A percentile compares a stretch with the other conserved stretches of the same genome.
Evolutionary conservation across 1,140 invertebrate species (phyloP).

Genomic region (Gonioctena quinquepunctata): DNA sequence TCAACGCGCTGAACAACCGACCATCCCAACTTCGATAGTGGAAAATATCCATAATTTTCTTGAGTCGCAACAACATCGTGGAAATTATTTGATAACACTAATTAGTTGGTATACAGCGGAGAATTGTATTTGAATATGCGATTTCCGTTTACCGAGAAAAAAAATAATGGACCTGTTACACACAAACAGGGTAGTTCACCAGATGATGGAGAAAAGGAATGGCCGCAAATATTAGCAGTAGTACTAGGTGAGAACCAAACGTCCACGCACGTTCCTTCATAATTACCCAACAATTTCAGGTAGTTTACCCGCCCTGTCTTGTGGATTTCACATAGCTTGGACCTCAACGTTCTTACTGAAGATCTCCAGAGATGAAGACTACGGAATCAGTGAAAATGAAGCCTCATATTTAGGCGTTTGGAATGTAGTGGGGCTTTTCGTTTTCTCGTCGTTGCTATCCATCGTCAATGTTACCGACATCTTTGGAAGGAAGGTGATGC

Average conservation of each 20-base stretch:
- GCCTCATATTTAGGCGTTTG: slow-evolving; percentile 22
- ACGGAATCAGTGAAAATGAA: slow-evolving; percentile 16
- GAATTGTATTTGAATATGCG: no score
- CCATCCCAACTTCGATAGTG: no score
- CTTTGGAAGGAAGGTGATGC: slow-evolving; percentile 37
- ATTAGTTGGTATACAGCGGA: no score
- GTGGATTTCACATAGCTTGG: slow-evolving; percentile 20
- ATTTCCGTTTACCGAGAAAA: no score
- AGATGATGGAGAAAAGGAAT: background rate
- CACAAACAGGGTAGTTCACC: no score
- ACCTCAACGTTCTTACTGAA: slow-evolving; percentile 10
- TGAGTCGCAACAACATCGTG: no score
- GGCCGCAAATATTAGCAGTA: slow-evolving; percentile 13
- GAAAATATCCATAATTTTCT: no score
- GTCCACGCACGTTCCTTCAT: slow-evolving; percentile 2
- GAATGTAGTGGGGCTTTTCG: slow-evolving; percentile 12
- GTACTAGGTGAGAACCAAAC: background rate
- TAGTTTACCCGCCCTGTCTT: background rate
- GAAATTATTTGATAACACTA: no score
- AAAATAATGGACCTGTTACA: background rate
- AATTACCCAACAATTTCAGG: slow-evolving; percentile 2
- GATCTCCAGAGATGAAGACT: background rate
- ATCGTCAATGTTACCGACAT: background rate
- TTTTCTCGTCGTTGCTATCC: background rate
- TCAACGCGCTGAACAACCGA: no score